Evolutionary conservation across 2,113 vertebrate species (phyloP), one percentile per base, ranked within the genome.

Genomic region (Trachemys scripta): DNA sequence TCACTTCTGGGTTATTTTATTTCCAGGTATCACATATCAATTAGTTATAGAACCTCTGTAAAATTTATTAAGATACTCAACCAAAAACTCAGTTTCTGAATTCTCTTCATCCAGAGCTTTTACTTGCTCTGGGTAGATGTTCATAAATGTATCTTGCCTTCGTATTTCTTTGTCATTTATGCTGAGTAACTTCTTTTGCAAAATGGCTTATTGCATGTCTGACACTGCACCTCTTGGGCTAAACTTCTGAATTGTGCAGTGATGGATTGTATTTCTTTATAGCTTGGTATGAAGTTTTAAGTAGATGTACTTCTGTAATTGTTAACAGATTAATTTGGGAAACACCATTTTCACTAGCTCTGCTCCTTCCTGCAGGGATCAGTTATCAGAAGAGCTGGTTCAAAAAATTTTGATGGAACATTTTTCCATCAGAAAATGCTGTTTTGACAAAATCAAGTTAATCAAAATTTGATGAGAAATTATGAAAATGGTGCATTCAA

Each of bases 171-270:
- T 3, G 20, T 57, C 42, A 62, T 25, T 84, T 65, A 65, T 78
- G 84, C 57, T 1, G 69, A 80, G 79, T 10, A 45, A 84, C 17
- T 31, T 62, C 7, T 83, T 94, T 89, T 88, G 94, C 59, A 82
- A 8, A 57, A 38, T 6, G 20, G 51, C 50, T 76, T 95, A 29
- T 4, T 49, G 76, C 20, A 1, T 6, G n/a, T 82, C 50, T 80
- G 0, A 5, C 3, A 0, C 5, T 9, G 17, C 3, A 0, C 45
- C 45, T 45, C 54, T 59, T 17, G 9, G 42, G 1, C 49, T 5
- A 78, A 27, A 62, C 29, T 62, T 12, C 12, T 50, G 82, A 42
- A 75, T 3, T 54, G 51, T 0, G 2, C 72, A 65, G 31, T 62
- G 75, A 3, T n/a, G 84, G 79, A 14, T 14, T 2, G 42, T 54